phyloP scores from a whole-genome alignment of 1,140 invertebrate species.

The Scaptomyza graminum region DNA sequence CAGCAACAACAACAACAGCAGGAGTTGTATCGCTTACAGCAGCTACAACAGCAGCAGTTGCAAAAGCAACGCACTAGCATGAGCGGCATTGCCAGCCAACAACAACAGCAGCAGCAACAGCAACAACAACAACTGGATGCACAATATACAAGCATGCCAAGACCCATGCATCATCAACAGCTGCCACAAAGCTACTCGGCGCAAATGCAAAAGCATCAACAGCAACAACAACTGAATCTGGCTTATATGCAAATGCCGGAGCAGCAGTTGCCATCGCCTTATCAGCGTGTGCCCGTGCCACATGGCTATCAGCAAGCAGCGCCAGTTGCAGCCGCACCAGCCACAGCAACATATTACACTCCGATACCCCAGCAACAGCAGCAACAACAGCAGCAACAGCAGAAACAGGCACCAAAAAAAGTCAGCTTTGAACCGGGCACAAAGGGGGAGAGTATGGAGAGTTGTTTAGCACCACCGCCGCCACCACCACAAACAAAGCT shows the following conservation, averaged over 20 bases:
- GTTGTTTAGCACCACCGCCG: conserved; percentile 81
- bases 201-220: conserved; percentile 66
- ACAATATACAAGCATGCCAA: conserved; percentile 68
- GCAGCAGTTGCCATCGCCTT: conserved; percentile 78
- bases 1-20: conserved; percentile 52
- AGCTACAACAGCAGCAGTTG: conserved; percentile 59
- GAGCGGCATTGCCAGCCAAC: conserved; percentile 64
- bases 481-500: conserved; percentile 52
- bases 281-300: conserved; percentile 85
- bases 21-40: conserved; percentile 36
- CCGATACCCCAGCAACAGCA: conserved; percentile 35
- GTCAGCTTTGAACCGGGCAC: conserved; percentile 88
- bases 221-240: conserved; percentile 80
- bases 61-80: conserved; percentile 69
- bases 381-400: conserved; percentile 42
- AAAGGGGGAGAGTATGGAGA: conserved; percentile 85
- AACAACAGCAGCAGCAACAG: conserved; percentile 57
- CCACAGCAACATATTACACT: conserved; percentile 48
- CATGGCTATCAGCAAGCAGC: conserved; percentile 84
- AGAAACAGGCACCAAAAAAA: conserved; percentile 85
- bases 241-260: conserved; percentile 64
- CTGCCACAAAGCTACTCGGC: conserved; percentile 63
- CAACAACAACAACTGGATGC: conserved; percentile 61
- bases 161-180: conserved; percentile 44
- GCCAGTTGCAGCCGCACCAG: conserved; percentile 52